Evolutionary conservation across 2,113 vertebrate species (phyloP), one percentile per base, ranked within the genome.

Genomic region (Promerops cafer): DNA sequence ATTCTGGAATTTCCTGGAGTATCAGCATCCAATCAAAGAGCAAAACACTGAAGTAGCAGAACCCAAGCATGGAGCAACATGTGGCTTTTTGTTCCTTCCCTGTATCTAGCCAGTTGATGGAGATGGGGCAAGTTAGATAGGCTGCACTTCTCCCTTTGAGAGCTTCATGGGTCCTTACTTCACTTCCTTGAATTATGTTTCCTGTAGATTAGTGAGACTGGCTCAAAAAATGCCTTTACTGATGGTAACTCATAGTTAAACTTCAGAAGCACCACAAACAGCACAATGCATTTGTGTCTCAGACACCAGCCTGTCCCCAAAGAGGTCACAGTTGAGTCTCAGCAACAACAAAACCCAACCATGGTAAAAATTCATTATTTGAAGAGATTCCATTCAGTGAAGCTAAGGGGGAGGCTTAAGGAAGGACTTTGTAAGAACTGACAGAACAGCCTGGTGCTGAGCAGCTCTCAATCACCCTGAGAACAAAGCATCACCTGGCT

Each of bases 261-360:
- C 33, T 74, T 61, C 11, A 24, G 60, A 81, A 90, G 54, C 54
- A 63, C 13, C 20, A 37, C 7, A 8, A 7, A 33, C 4, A 63
- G 20, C 26, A 45, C 6, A 16, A 63, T 15, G 8, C 2, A 1
- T 47, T 54, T 1, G 0, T 16, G 5, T n/a, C 66, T 68, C 15
- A 10, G 33, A 39, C 52, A 71, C 17, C 15, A 63, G n/a, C 14
- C 24, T 42, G 22, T 11, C 56, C 35, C 30, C 57, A n/a, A 9
- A 31, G 33, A 52, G 13, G 11, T 39, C 44, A 77, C 26, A 47
- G 42, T 0, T 30, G 16, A 70, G 16, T 19, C 35, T 59, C 47
- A 37, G 18, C 47, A 75, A n/a, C 9, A 59, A 50, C 8, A 2
- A 65, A 87, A 61, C 20, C 30, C 69, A 89, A 7, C 6, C 35